These are phyloP conservation scores for Tragelaphus imberbis DNA, from an alignment of 2,113 vertebrate species.

Conservation along the genomic window DNA sequence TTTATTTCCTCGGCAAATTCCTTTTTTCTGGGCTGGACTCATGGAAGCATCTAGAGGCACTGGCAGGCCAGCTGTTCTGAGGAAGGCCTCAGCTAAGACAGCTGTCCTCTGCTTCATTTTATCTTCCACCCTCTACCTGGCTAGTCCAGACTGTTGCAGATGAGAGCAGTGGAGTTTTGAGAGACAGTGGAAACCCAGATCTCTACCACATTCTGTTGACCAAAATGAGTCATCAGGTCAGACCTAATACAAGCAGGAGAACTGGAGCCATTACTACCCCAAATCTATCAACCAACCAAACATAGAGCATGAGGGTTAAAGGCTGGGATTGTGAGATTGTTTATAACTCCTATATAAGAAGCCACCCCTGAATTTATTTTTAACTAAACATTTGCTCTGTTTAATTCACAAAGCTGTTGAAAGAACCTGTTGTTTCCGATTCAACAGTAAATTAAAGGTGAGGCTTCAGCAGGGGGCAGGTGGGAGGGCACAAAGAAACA, in stretches of 20 bases:
- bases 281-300: background rate
- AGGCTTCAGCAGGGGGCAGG: background rate
- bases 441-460: background rate
- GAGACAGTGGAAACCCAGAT: background rate
- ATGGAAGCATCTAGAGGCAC: background rate
- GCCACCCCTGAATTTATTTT: slow-evolving; percentile 22
- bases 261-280: background rate
- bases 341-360: background rate
- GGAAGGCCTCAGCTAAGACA: background rate
- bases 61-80: background rate
- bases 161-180: background rate
- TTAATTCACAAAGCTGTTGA: slow-evolving; percentile 3
- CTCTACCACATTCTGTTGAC: background rate
- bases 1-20: background rate
- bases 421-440: slow-evolving; percentile 16
- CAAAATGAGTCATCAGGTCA: background rate
- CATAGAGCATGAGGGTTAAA: background rate
- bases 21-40: background rate
- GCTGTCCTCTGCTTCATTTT: background rate
- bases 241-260: background rate
- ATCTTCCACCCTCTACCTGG: background rate
- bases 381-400: slow-evolving; percentile 15
- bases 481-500: background rate
- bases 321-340: background rate
- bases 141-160: background rate